Percentiles rank a stretch among this genome's conserved stretches.
Conservation (phyloP, 2,113 vertebrate species). For the Elephantulus edwardii region DNA sequence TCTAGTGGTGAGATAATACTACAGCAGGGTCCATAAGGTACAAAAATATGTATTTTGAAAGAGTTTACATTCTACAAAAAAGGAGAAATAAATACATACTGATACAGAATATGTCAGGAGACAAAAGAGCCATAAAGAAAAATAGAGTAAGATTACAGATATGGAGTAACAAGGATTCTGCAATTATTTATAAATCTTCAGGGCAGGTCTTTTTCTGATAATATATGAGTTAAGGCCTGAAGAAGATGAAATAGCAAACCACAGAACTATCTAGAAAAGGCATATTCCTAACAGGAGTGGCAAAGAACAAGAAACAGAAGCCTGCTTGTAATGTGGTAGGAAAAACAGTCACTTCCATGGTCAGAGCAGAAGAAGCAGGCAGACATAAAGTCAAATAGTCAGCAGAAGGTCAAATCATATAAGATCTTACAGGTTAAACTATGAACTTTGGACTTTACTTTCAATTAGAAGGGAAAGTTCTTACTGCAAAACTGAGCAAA, state of each 20-base stretch:
- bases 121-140: not conserved
- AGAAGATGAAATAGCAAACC: not conserved
- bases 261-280: not conserved
- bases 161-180: not conserved
- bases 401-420: not conserved
- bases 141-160: not conserved
- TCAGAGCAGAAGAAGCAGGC: not conserved
- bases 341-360: not conserved
- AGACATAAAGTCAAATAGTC: not conserved
- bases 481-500: not conserved
- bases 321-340: not conserved
- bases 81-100: not conserved
- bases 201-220: not conserved
- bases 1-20: too few species aligned
- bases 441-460: not conserved
- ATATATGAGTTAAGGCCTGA: not conserved
- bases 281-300: not conserved
- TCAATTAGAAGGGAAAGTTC: conserved; percentile 1
- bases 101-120: not conserved
- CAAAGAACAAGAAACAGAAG: not conserved
- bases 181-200: not conserved
- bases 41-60: not conserved
- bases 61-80: not conserved
- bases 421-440: not conserved
- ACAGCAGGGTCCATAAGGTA: not conserved